A percentile compares a stretch with the other conserved stretches of the same genome.
Evolutionary conservation across 2,888 invertebrate species (phyloP).

Genomic region (Macrophya alboannulata): DNA sequence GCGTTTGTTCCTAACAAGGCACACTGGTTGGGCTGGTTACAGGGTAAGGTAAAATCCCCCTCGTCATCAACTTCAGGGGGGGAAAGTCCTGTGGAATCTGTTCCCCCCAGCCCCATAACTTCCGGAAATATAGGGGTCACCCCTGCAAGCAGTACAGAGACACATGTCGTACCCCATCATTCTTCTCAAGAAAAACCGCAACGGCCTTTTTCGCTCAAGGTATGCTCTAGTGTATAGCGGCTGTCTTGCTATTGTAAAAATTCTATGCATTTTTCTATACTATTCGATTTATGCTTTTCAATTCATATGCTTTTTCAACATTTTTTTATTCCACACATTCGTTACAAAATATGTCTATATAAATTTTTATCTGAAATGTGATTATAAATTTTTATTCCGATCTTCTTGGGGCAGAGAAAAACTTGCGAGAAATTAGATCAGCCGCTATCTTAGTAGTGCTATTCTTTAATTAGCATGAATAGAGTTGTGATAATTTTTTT

Average conservation of each 20-base stretch:
- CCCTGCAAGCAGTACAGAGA: conserved; percentile 73
- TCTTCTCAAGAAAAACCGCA: conserved; percentile 81
- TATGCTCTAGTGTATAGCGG: conserved; percentile 72
- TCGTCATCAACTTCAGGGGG: conserved; percentile 79
- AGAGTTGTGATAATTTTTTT: conserved; percentile 18
- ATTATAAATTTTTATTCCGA: background rate
- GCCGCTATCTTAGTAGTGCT: conserved; percentile 16
- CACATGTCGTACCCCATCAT: conserved; percentile 74
- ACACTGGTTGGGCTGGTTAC: conserved; percentile 79
- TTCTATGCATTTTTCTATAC: conserved; percentile 60
- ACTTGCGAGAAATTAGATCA: background rate
- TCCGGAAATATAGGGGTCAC: conserved; percentile 76
- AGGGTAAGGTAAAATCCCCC: conserved; percentile 80
- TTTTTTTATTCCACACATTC: conserved; percentile 28
- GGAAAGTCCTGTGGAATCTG: conserved; percentile 78
- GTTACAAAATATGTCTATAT: background rate
- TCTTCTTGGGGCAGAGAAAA: background rate
- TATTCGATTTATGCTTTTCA: conserved; percentile 55
- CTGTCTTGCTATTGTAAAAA: conserved; percentile 64
- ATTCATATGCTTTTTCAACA: conserved; percentile 43
- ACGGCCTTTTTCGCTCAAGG: conserved; percentile 84
- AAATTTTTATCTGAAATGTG: background rate
- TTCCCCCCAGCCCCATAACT: conserved; percentile 75
- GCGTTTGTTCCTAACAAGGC: conserved; percentile 77
- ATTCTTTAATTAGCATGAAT: conserved; percentile 27